Conservation (phyloP, 1,140 invertebrate species). For the Brachystomella parvula region DNA sequence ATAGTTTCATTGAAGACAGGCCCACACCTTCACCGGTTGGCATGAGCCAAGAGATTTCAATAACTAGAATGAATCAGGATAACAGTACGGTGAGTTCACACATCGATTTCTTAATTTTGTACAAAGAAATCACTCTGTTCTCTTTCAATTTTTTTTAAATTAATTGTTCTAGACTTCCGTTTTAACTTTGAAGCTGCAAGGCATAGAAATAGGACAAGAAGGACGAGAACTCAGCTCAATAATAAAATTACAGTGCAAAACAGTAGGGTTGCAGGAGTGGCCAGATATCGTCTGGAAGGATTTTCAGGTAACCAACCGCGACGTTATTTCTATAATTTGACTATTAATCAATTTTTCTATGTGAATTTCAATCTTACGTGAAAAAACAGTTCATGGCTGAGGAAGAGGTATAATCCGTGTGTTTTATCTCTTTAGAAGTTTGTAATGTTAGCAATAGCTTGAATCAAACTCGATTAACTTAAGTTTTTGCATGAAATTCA, state of each 20-base stretch:
- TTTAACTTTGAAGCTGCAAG: slow-evolving; percentile 68
- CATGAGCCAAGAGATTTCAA: not conserved
- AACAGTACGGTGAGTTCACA: too few relatives aligned
- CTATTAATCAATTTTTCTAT: too few relatives aligned
- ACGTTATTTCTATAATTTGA: too few relatives aligned
- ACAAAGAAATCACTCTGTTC: not conserved
- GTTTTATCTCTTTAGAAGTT: too few relatives aligned
- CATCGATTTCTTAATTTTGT: slow-evolving; percentile 21
- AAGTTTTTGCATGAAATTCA: too few relatives aligned
- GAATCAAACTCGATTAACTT: too few relatives aligned
- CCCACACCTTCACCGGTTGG: slow-evolving; percentile 41
- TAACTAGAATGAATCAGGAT: slow-evolving; percentile 15
- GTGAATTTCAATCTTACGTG: too few relatives aligned
- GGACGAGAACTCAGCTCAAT: slow-evolving; percentile 62
- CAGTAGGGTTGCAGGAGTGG: slow-evolving; percentile 70
- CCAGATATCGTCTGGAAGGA: slow-evolving; percentile 83
- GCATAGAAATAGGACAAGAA: slow-evolving; percentile 73
- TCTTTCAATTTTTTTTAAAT: slow-evolving; percentile 11
- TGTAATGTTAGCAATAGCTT: too few relatives aligned
- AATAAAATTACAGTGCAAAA: slow-evolving; percentile 66
- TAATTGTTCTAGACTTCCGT: slow-evolving; percentile 46
- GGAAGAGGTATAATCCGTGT: too few relatives aligned
- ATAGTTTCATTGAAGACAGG: slow-evolving; percentile 41
- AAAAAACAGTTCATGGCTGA: too few relatives aligned
- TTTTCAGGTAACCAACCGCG: slow-evolving; percentile 79